phyloP scores from a whole-genome alignment of 2,888 invertebrate genomes.

The Ectemnius lituratus region DNA sequence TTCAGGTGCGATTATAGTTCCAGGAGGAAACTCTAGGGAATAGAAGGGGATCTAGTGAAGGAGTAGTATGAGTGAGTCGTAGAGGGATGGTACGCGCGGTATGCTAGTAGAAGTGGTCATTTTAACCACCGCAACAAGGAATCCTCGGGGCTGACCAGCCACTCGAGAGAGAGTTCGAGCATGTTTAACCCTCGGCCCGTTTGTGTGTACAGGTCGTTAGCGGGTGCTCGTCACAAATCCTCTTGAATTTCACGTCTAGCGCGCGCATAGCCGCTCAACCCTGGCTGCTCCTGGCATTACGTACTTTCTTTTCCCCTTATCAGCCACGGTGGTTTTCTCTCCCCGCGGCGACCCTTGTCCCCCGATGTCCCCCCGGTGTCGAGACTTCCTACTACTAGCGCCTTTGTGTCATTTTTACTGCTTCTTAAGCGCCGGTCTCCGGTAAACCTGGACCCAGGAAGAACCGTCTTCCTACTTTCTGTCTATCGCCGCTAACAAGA shows the following conservation, averaged over 20 bases:
- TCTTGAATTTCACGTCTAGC: conserved; percentile 46
- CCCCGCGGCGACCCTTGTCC: conserved; percentile 10
- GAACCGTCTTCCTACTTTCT: conserved; percentile 41
- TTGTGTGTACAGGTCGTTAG: conserved; percentile 70
- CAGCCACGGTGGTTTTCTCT: neutral
- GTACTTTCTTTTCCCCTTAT: conserved; percentile 8
- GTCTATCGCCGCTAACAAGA: conserved; percentile 66
- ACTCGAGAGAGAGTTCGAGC: conserved; percentile 24
- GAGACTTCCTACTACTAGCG: neutral
- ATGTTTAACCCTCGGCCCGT: conserved; percentile 24
- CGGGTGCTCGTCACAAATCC: conserved; percentile 55
- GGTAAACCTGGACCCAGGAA: conserved; percentile 35
- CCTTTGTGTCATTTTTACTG: conserved; percentile 46
- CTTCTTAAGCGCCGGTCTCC: conserved; percentile 37
- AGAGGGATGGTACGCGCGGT: too few species aligned
- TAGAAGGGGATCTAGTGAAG: too few species aligned
- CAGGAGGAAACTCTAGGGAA: too few species aligned
- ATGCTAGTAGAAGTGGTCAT: conserved; percentile 1
- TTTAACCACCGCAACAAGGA: conserved; percentile 21
- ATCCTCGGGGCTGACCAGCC: conserved; percentile 12
- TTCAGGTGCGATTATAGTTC: too few species aligned
- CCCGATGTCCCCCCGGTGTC: neutral
- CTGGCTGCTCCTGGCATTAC: neutral
- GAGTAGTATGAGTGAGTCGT: neutral
- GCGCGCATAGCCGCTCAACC: neutral